Evolutionary conservation across 2,888 invertebrate genomes (phyloP).

Genomic region (Leptopterna dolabrata): DNA sequence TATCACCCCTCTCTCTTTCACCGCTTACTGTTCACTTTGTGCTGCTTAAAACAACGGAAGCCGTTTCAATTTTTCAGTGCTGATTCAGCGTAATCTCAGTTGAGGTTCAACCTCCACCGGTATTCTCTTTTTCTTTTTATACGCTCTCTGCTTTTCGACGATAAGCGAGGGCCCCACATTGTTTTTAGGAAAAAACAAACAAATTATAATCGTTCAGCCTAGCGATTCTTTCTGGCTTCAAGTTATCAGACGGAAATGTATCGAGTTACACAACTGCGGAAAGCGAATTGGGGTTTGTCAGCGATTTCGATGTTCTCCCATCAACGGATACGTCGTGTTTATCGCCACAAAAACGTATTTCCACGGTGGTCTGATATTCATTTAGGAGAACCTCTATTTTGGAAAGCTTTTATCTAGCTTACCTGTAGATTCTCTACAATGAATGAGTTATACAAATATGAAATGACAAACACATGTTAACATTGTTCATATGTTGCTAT

Average conservation of each 20-base stretch:
- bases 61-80: constrained; percentile 18
- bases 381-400: too few species aligned
- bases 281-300: not conserved
- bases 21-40: constrained; percentile 27
- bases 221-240: not conserved
- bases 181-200: not conserved
- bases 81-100: constrained; percentile 26
- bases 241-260: not conserved
- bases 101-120: not conserved
- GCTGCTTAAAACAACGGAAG: constrained; percentile 36
- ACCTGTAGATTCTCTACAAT: too few species aligned
- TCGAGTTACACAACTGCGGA: not conserved
- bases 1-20: not conserved
- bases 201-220: not conserved
- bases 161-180: not conserved
- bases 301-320: too few species aligned
- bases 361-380: too few species aligned
- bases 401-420: too few species aligned
- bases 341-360: too few species aligned
- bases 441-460: too few species aligned
- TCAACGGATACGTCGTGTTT: too few species aligned
- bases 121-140: not conserved
- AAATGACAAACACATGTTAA: too few species aligned
- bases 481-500: too few species aligned
- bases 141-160: not conserved